A percentile compares a stretch with the other conserved stretches of the same genome.
phyloP scores from a whole-genome alignment of 2,888 invertebrate genomes.

The Agrilus mali region DNA sequence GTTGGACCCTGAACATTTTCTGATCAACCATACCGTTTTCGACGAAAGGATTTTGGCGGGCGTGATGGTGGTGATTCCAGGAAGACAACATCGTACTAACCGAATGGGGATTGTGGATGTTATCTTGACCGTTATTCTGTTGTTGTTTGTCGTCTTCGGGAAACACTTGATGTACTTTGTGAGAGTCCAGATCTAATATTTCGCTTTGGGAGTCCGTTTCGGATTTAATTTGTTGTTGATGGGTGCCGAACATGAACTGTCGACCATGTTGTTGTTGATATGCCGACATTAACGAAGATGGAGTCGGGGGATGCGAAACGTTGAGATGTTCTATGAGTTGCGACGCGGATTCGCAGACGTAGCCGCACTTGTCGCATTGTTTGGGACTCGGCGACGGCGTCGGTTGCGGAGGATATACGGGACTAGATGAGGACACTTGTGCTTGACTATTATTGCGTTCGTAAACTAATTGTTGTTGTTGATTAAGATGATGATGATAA shows the following conservation, averaged over 20 bases:
- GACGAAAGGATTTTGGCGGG: constrained; percentile 24
- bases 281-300: constrained; percentile 35
- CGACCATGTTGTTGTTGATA: constrained; percentile 41
- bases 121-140: constrained; percentile 20
- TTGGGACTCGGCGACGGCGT: constrained; percentile 60
- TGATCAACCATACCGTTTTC: constrained; percentile 15
- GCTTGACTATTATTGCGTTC: constrained; percentile 16
- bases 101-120: constrained; percentile 32
- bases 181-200: constrained; percentile 77
- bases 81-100: constrained; percentile 42
- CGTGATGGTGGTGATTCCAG: constrained; percentile 36
- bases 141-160: constrained; percentile 35
- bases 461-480: too few species aligned
- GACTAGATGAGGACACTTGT: constrained; percentile 34
- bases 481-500: constrained; percentile 34
- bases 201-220: constrained; percentile 65
- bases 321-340: constrained; percentile 65
- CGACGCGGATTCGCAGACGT: constrained; percentile 61
- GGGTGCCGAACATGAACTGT: constrained; percentile 31
- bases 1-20: constrained; percentile 37
- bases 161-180: constrained; percentile 56
- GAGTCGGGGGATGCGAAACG: constrained; percentile 45
- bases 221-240: constrained; percentile 43
- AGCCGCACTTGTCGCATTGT: constrained; percentile 77
- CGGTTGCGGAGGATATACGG: constrained; percentile 49